phyloP scores from a whole-genome alignment of 2,888 invertebrate species.

The Chymomyza procnemis region DNA sequence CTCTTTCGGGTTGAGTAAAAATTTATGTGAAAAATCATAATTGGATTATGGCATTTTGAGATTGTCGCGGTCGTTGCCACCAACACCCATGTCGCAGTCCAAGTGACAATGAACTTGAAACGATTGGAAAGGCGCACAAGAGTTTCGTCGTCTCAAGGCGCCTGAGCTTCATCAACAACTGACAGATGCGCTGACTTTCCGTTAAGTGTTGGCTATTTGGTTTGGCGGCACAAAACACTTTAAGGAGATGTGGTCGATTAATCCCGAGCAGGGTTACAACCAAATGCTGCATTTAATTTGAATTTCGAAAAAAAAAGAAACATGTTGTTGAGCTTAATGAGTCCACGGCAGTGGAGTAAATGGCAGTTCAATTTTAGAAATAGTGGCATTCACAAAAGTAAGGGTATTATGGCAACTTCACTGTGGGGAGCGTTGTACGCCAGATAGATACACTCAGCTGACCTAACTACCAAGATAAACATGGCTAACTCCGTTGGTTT shows the following conservation, averaged over 20 bases:
- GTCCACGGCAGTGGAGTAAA: too few species aligned
- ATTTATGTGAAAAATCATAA: constrained; percentile 72
- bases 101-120: constrained; percentile 70
- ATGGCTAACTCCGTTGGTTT: too few species aligned
- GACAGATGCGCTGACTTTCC: neutral
- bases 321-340: too few species aligned
- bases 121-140: neutral
- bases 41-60: constrained; percentile 70
- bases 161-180: neutral
- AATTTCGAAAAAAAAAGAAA: too few species aligned
- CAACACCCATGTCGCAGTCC: constrained; percentile 14
- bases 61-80: constrained; percentile 58
- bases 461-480: too few species aligned
- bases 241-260: neutral
- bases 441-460: too few species aligned
- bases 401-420: too few species aligned
- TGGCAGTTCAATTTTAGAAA: too few species aligned
- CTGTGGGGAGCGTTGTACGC: too few species aligned
- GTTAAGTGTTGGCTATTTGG: neutral
- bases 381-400: too few species aligned
- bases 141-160: neutral
- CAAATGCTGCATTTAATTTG: too few species aligned
- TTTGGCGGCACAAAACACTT: neutral
- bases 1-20: constrained; percentile 34
- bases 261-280: neutral